Evolutionary conservation across 2,113 vertebrate species (phyloP), one percentile per base, ranked within the genome.

Genomic region (Chunga burmeisteri): DNA sequence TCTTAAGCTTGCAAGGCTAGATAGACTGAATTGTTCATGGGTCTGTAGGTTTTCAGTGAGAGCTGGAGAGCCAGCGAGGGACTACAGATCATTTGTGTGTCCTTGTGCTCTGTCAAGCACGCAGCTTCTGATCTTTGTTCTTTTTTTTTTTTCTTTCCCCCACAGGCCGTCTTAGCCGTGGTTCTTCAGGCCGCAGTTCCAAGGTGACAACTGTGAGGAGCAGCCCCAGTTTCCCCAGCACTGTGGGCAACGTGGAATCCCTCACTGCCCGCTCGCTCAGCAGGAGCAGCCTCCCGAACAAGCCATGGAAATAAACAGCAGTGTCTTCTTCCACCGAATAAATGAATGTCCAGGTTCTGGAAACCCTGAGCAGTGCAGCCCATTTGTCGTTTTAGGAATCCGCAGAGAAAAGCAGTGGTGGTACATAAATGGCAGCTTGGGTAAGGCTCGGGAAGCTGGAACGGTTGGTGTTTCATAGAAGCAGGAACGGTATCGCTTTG

Each of bases 281-380:
- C 96, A 98, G 98, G 83, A 92, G 71, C 82, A 93, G 88, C 62
- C 10, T 94, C 63, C 98, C 98, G 70, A 96, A 63, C 82, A 98
- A 98, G 84, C 99, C 99, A 2, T 99, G 99, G 99, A 99, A 99
- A 98, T 99, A 98, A 97, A 70, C 88, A 73, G 58, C 32, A 2
- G 9, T 40, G 63, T 74, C 83, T 86, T 59, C n/a, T 73, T 42
- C 77, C 44, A 27, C 61, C 56, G 46, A 97, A 97, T 96, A 97
- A 97, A 97, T 5, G 62, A 86, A 34, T 17, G 2, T 65, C 80
- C 93, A 78, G 81, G 55, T 91, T 95, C 82, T 81, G 27, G 77
- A 94, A 96, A 74, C 36, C 67, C 85, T 53, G 70, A 90, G 90
- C 96, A 71, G 40, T 72, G 25, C 94, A 67, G 86, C 96, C 96